phyloP scores from a whole-genome alignment of 2,888 invertebrate genomes.

The Hipparchia sbordonii region DNA sequence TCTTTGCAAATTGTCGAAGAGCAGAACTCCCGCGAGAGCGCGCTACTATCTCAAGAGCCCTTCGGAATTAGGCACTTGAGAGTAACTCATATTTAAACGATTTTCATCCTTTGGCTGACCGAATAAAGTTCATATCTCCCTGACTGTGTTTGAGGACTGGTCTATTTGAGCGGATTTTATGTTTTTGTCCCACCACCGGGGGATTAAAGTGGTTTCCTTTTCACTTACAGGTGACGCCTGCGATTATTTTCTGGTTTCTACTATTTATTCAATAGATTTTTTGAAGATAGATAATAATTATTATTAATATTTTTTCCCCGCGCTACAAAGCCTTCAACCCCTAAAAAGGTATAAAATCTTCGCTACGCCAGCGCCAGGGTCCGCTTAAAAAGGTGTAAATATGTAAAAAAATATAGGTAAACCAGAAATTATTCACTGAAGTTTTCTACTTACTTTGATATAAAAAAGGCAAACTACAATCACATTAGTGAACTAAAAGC shows the following conservation, averaged over 20 bases:
- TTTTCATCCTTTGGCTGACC: slow-evolving; percentile 14
- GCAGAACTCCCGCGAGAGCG: slow-evolving; percentile 54
- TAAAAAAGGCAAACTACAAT: slow-evolving; percentile 14
- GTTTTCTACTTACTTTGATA: not conserved
- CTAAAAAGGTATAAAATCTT: no score
- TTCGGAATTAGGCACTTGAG: slow-evolving; percentile 42
- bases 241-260: slow-evolving; percentile 8
- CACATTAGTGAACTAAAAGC: slow-evolving; percentile 38
- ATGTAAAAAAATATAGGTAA: not conserved
- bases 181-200: slow-evolving; percentile 34
- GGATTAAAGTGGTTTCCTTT: slow-evolving; percentile 36
- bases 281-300: no score
- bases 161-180: slow-evolving; percentile 36
- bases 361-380: no score
- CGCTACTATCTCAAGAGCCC: slow-evolving; percentile 53
- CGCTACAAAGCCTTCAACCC: no score
- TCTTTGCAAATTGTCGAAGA: slow-evolving; percentile 43
- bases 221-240: slow-evolving; percentile 27
- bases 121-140: slow-evolving; percentile 1
- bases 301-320: no score
- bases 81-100: slow-evolving; percentile 11
- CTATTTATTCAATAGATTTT: no score
- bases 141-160: not conserved
- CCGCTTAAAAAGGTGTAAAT: no score
- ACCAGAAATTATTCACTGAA: not conserved